Conservation (phyloP, 64 coral and sea anemone genomes). For the Cladopsammia gracilis region DNA sequence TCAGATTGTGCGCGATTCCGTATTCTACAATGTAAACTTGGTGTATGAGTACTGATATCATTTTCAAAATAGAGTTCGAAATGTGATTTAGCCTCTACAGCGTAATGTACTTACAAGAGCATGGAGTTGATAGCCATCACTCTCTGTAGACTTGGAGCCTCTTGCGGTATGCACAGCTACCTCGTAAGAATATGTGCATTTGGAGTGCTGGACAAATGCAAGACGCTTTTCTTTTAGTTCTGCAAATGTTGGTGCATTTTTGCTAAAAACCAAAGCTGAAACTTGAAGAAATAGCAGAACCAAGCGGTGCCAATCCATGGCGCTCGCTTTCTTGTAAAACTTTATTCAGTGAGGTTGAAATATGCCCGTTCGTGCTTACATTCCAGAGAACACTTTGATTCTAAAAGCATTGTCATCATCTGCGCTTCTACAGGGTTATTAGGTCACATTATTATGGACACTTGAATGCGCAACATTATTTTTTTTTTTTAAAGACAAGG, state of each 20-base stretch:
- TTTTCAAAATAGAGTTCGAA: too few relatives aligned
- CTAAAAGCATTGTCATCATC: neutral
- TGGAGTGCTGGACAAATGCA: neutral
- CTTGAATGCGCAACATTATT: too few relatives aligned
- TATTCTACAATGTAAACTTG: too few relatives aligned
- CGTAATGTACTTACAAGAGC: constrained; percentile 53
- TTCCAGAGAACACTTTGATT: neutral
- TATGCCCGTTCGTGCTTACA: too few relatives aligned
- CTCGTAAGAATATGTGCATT: constrained; percentile 78
- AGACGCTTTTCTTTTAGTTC: neutral
- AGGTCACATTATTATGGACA: neutral
- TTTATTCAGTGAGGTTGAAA: neutral
- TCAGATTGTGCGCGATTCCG: too few relatives aligned
- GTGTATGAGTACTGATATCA: too few relatives aligned
- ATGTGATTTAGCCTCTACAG: too few relatives aligned
- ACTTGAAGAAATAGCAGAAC: neutral
- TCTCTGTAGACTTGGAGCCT: constrained; percentile 75
- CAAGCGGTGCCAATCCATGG: neutral
- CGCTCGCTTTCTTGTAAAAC: neutral
- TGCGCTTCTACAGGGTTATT: neutral
- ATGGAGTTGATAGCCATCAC: constrained; percentile 67
- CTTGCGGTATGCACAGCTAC: constrained; percentile 78
- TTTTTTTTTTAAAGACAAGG: too few relatives aligned
- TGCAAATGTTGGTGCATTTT: neutral
- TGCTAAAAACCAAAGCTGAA: too few relatives aligned